phyloP scores from a whole-genome alignment of 2,797 vertebrate species.

The Phataginus tricuspis region DNA sequence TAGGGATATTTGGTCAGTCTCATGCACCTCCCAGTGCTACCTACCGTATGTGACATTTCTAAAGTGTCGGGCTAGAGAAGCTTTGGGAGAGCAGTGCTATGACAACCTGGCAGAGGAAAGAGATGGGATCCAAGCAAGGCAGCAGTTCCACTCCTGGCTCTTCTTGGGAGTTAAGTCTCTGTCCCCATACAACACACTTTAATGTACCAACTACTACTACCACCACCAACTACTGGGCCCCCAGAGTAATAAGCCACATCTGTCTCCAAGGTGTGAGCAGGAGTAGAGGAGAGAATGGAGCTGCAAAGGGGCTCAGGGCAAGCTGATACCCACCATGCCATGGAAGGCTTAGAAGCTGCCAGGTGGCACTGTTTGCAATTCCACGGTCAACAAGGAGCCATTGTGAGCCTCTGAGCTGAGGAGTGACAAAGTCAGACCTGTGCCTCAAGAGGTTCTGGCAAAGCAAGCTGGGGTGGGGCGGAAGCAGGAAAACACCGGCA shows the following conservation, averaged over 20 bases:
- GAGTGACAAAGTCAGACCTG: background rate
- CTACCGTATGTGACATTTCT: background rate
- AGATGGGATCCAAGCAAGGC: background rate
- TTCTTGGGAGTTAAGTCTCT: background rate
- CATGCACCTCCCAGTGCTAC: background rate
- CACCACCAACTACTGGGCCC: background rate
- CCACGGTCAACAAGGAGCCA: background rate
- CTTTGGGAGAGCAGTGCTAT: too few relatives aligned
- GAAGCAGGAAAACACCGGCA: background rate
- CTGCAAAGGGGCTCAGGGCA: background rate
- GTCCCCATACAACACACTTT: background rate
- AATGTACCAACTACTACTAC: background rate
- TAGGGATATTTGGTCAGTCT: fast-evolving
- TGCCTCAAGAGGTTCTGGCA: background rate
- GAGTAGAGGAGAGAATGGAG: fast-evolving
- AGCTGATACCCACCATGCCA: fast-evolving
- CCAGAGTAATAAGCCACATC: background rate
- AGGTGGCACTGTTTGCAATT: background rate
- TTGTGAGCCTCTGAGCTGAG: background rate
- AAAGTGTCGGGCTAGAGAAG: background rate
- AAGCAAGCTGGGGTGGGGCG: background rate
- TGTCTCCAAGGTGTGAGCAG: background rate
- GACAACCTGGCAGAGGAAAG: background rate
- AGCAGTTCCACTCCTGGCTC: background rate
- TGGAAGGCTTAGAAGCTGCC: background rate